phyloP scores from a whole-genome alignment of 2,113 vertebrate species.

The Pseudorhombus dupliciocellatus region DNA sequence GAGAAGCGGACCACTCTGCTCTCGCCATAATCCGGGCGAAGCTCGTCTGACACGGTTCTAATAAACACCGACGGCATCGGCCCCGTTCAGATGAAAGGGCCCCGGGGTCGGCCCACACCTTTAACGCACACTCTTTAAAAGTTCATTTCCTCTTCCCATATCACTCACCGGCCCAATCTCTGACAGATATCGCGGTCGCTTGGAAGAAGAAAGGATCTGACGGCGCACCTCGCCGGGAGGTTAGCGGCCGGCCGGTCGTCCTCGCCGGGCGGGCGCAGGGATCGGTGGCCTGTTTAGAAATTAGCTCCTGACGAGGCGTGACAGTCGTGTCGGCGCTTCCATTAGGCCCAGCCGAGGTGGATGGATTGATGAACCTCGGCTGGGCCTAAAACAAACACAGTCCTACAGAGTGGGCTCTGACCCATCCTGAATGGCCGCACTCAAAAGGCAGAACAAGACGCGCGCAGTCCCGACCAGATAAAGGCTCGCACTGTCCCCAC shows the following conservation, averaged over 20 bases:
- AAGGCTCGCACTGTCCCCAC: too few relatives aligned
- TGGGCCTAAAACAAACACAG: neutral
- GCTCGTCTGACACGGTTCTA: constrained; percentile 63
- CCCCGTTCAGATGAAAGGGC: constrained; percentile 66
- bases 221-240: neutral
- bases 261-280: neutral
- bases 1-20: constrained; percentile 60
- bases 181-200: constrained; percentile 12
- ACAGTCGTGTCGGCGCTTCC: neutral
- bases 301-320: neutral
- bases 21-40: constrained; percentile 49
- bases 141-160: constrained; percentile 40
- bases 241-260: too few relatives aligned
- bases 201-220: constrained; percentile 1
- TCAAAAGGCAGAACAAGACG: too few relatives aligned
- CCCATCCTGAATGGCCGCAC: neutral
- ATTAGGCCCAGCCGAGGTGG: neutral
- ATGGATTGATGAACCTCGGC: neutral
- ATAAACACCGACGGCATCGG: constrained; percentile 62
- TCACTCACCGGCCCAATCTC: constrained; percentile 44
- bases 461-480: too few relatives aligned
- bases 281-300: constrained; percentile 3
- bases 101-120: constrained; percentile 42
- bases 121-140: constrained; percentile 47
- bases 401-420: neutral